A percentile compares a stretch with the other conserved stretches of the same genome.
Evolutionary conservation across 2,797 vertebrate species (phyloP).

Genomic region (Antrozous pallidus): DNA sequence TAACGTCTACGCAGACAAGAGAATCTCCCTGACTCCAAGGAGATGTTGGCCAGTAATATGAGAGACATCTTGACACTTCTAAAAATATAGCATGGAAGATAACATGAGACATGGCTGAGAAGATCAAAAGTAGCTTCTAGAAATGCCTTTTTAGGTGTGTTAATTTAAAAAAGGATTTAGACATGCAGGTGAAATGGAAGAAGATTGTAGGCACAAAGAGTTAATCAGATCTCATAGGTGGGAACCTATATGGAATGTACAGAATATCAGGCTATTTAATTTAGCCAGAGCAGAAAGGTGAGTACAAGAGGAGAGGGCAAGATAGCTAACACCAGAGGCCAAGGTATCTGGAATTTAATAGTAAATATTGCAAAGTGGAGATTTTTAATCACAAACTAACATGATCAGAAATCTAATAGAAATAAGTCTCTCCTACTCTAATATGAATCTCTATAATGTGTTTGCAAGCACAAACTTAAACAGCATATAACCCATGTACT

Average conservation of each 20-base stretch:
- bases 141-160: not conserved
- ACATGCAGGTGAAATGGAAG: not conserved
- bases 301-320: fast-evolving
- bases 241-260: fast-evolving
- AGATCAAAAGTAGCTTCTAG: not conserved
- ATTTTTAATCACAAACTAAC: not conserved
- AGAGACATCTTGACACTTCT: not conserved
- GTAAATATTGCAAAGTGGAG: not conserved
- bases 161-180: not conserved
- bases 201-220: not conserved
- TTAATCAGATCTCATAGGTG: too few relatives aligned
- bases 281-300: not conserved
- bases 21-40: too few relatives aligned
- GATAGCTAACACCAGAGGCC: not conserved
- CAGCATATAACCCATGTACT: not conserved
- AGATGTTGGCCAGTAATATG: not conserved
- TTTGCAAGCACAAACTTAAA: not conserved
- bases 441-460: not conserved
- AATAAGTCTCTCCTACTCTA: not conserved
- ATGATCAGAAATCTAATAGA: not conserved
- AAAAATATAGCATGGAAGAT: too few relatives aligned
- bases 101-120: not conserved
- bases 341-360: not conserved
- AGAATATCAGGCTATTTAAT: not conserved
- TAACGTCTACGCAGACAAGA: not conserved